Conservation (phyloP, 2,797 vertebrate species). For the Ceyx erithaca region DNA sequence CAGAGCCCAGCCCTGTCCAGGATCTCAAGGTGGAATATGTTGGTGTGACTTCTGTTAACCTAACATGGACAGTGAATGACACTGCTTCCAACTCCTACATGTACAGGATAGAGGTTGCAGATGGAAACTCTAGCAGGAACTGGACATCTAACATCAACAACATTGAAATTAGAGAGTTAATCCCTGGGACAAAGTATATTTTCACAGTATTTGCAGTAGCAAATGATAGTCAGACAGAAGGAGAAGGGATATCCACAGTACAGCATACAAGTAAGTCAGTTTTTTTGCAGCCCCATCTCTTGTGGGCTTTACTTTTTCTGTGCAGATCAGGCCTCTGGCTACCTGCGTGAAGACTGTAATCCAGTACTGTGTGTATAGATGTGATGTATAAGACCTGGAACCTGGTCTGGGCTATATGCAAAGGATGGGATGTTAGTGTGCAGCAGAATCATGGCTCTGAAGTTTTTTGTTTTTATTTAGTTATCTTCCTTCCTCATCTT, state of each 20-base stretch:
- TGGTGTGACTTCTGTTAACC: background rate
- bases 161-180: background rate
- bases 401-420: background rate
- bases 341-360: background rate
- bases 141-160: accelerated
- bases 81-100: accelerated
- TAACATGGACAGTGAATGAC: background rate
- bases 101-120: background rate
- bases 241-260: accelerated
- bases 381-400: background rate
- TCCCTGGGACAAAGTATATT: background rate
- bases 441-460: background rate
- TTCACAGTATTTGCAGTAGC: background rate
- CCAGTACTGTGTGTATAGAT: background rate
- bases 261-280: conserved; percentile 41
- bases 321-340: background rate
- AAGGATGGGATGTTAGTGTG: background rate
- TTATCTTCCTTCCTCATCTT: background rate
- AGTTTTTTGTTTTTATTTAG: background rate
- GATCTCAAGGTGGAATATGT: background rate
- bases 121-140: accelerated
- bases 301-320: background rate
- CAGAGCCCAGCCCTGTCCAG: background rate
- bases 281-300: accelerated
- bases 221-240: accelerated